phyloP scores from a whole-genome alignment of 2,888 invertebrate genomes.

The Drosophila neutralis region DNA sequence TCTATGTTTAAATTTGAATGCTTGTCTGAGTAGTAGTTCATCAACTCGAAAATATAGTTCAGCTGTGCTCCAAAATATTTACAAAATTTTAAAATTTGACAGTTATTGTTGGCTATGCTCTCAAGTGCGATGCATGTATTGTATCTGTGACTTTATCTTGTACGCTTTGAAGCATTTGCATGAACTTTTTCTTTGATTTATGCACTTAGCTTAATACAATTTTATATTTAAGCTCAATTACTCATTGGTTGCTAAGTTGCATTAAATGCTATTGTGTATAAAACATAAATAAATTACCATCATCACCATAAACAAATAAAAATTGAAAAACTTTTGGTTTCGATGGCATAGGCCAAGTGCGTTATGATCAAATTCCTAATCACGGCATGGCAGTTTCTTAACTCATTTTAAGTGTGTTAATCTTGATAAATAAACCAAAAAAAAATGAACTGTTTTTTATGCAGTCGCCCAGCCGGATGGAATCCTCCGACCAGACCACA shows the following conservation, averaged over 20 bases:
- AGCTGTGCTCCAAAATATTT: no score
- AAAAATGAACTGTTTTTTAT: background rate
- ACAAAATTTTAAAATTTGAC: no score
- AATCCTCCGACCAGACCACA: constrained; percentile 84
- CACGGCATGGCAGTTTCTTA: background rate
- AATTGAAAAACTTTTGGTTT: background rate
- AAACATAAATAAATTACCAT: background rate
- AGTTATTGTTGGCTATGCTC: no score
- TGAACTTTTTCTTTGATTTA: background rate
- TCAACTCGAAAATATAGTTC: no score
- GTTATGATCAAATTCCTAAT: background rate
- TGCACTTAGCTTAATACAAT: background rate
- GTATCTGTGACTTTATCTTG: background rate
- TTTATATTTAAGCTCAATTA: background rate
- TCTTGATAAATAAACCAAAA: background rate
- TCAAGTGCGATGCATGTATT: no score
- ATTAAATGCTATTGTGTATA: background rate
- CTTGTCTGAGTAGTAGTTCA: no score
- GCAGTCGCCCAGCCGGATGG: constrained; percentile 84
- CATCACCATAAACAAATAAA: background rate
- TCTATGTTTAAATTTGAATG: no score
- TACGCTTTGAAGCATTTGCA: background rate
- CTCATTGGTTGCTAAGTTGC: background rate
- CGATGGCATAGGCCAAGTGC: background rate
- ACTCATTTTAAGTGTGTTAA: background rate